These are phyloP conservation scores for Tenualosa thibaudeaui DNA, from an alignment of 2,797 vertebrate genomes.

Conservation along the genomic window DNA sequence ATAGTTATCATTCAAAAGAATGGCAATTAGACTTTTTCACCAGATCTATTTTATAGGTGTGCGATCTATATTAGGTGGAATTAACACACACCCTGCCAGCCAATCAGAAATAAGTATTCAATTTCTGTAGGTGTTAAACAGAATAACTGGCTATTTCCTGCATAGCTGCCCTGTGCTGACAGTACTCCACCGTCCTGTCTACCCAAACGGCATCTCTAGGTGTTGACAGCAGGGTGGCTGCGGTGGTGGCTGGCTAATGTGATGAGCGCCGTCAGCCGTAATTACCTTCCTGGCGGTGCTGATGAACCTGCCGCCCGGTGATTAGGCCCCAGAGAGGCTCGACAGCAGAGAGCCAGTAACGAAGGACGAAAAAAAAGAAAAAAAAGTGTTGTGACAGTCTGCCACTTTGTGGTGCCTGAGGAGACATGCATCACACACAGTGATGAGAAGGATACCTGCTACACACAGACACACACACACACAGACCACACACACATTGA, in stretches of 20 bases:
- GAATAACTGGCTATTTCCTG: no score
- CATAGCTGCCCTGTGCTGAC: background rate
- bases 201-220: background rate
- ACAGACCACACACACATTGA: no score
- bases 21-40: no score
- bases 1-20: no score
- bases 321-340: background rate
- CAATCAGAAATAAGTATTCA: no score
- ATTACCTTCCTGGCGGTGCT: background rate
- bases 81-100: no score
- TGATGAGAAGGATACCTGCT: background rate
- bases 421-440: background rate
- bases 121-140: no score
- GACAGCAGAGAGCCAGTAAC: background rate
- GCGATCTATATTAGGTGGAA: no score
- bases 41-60: no score
- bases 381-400: conserved; percentile 10
- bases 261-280: background rate
- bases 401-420: background rate
- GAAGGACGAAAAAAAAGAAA: background rate
- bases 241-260: background rate
- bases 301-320: conserved; percentile 14
- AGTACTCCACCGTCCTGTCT: background rate
- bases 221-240: background rate
- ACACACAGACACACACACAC: no score